Evolutionary conservation across 2,888 invertebrate genomes (phyloP), one percentile per base, ranked within the genome.

Genomic region (Blomia tropicalis): DNA sequence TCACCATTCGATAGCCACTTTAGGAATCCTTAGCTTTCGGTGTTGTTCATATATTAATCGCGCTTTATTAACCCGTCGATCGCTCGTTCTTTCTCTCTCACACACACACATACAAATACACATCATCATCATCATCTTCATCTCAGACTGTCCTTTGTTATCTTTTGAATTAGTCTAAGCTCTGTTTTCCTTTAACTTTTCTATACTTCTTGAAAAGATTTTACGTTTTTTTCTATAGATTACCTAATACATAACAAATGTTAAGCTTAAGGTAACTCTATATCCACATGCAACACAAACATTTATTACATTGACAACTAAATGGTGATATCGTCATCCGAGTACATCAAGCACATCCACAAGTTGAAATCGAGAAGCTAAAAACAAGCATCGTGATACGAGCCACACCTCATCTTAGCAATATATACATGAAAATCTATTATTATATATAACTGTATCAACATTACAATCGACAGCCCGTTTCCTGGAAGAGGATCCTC

Each of bases 291-390:
- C 7, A 11, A 36, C 17, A 36, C n/a, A n/a, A n/a, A n/a, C n/a
- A n/a, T n/a, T n/a, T n/a, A n/a, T n/a, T n/a, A n/a, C n/a, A n/a
- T 41, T 11, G 19, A 44, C n/a, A 47, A 47, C 47, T 47, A 19
- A 47, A 47, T 47, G 47, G 47, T 47, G 47, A 47, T 47, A 47
- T 47, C 22, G 47, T 47, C 47, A 47, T 47, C 47, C 22, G 11
- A 36, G 36, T 36, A 36, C 36, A 36, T 36, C 17, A n/a, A n/a
- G n/a, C n/a, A n/a, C n/a, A n/a, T n/a, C n/a, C n/a, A 36, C 36
- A 36, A 7, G 36, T 36, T 36, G 36, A 36, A 36, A 36, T n/a
- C n/a, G n/a, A n/a, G n/a, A n/a, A n/a, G n/a, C n/a, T n/a, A n/a
- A n/a, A n/a, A 7, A 17, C 17, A 36, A 36, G 36, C 36, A 36